Conservation (phyloP, 2,797 vertebrate species). For the Sebastes elongatus region DNA sequence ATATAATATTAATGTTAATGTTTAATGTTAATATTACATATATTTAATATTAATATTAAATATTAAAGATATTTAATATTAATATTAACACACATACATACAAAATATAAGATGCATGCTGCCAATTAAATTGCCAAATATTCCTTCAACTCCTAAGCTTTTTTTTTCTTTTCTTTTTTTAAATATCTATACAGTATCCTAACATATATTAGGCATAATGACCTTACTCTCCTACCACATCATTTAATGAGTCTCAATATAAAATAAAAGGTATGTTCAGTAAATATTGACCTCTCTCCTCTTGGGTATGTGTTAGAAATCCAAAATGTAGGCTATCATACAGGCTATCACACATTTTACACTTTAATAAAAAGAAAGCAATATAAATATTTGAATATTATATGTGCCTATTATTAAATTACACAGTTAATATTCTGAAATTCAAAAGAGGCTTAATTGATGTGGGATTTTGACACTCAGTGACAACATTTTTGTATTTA, state of each 20-base stretch:
- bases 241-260: not conserved
- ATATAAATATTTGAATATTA: not conserved
- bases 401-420: not conserved
- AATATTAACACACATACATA: not conserved
- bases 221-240: not conserved
- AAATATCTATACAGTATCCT: not conserved
- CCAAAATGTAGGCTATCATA: not conserved
- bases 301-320: not conserved
- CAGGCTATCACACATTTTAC: not conserved
- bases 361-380: not conserved
- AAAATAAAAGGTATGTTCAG: not conserved
- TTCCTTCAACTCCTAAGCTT: not conserved
- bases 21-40: no score
- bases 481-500: not conserved
- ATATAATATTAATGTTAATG: no score
- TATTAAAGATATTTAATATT: not conserved
- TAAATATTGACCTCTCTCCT: not conserved
- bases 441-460: not conserved
- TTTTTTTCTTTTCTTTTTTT: not conserved
- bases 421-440: not conserved
- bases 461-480: not conserved
- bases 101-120: not conserved
- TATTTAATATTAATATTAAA: no score
- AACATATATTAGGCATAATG: not conserved
- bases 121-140: not conserved